Evolutionary conservation across 2,797 vertebrate species (phyloP).

Genomic region (Ibycter americanus): DNA sequence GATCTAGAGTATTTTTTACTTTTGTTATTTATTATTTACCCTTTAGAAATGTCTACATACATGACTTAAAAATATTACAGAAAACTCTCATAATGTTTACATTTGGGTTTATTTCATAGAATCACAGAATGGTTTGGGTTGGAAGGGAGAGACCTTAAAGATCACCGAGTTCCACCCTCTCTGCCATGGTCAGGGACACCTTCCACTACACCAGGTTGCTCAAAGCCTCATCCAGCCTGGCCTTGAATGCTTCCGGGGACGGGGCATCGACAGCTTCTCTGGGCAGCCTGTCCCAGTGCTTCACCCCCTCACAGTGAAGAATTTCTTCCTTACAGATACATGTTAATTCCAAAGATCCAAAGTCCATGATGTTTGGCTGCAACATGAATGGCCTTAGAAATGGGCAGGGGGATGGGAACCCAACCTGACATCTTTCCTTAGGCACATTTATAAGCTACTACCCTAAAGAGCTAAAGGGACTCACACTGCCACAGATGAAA

Average conservation of each 20-base stretch:
- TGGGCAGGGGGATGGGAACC: not conserved
- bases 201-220: not conserved
- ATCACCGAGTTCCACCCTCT: not conserved
- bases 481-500: not conserved
- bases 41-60: not conserved
- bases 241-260: not conserved
- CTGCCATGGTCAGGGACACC: not conserved
- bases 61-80: not conserved
- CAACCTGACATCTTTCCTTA: not conserved
- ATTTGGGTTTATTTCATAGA: not conserved
- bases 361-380: not conserved
- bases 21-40: not conserved
- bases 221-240: not conserved
- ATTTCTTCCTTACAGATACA: not conserved
- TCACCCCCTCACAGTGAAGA: not conserved
- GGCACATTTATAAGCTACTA: fast-evolving
- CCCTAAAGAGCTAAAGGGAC: not conserved
- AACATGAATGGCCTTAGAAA: not conserved
- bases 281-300: not conserved
- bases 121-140: not conserved
- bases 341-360: not conserved
- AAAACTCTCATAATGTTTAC: not conserved
- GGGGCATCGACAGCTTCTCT: not conserved
- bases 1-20: not conserved
- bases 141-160: not conserved